These are phyloP conservation scores for Scomber colias DNA, from an alignment of 2,113 vertebrate species.

Conservation along the genomic window DNA sequence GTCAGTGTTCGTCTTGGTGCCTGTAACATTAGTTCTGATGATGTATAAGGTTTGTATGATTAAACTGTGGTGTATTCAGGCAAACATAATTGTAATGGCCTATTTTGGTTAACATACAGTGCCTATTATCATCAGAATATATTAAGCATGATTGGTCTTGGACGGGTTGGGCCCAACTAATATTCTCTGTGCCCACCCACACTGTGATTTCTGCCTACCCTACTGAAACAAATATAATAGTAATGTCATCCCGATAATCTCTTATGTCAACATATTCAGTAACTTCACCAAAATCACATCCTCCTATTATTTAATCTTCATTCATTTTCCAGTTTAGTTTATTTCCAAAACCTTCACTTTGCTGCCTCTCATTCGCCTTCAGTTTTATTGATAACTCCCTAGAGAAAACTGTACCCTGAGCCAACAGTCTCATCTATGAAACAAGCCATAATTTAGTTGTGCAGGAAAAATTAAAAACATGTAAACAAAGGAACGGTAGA, in stretches of 20 bases:
- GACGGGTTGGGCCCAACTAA: too few relatives aligned
- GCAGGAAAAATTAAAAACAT: constrained; percentile 35
- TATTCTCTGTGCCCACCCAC: too few relatives aligned
- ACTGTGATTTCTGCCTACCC: too few relatives aligned
- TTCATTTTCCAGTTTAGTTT: constrained; percentile 29
- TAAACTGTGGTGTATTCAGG: too few relatives aligned
- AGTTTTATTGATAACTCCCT: constrained; percentile 21
- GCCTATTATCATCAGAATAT: too few relatives aligned
- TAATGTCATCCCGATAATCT: constrained; percentile 7
- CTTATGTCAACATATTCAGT: not conserved
- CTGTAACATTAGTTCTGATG: too few relatives aligned
- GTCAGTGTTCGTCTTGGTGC: too few relatives aligned
- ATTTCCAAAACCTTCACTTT: not conserved
- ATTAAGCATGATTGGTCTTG: too few relatives aligned
- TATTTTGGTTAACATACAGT: too few relatives aligned
- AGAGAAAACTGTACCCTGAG: constrained; percentile 3
- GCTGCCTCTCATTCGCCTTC: not conserved
- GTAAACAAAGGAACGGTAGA: constrained; percentile 59
- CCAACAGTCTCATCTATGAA: constrained; percentile 36
- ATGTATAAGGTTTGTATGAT: too few relatives aligned
- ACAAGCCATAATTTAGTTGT: constrained; percentile 21
- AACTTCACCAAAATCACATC: constrained; percentile 8
- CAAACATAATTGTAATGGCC: too few relatives aligned
- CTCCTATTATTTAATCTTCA: not conserved
- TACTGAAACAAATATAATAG: too few relatives aligned